These are phyloP conservation scores for Trichonephila clavipes DNA, from an alignment of 1,140 invertebrate genomes.

Conservation along the genomic window DNA sequence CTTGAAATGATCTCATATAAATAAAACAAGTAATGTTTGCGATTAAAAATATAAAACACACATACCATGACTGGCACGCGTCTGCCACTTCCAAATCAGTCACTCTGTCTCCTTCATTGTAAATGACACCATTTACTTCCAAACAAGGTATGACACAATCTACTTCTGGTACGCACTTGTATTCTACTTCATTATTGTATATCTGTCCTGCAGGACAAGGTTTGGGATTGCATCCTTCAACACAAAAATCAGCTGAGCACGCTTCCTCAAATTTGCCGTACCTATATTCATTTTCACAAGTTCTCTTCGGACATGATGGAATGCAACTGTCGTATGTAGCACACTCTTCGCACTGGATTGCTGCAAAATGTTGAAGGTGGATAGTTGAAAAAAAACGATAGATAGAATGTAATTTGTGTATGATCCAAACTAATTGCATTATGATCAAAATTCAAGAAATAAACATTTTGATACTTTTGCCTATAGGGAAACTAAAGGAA, in stretches of 20 bases:
- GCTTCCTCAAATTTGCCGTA: slow-evolving; percentile 83
- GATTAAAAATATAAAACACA: not conserved
- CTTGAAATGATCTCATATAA: no score
- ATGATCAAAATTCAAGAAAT: no score
- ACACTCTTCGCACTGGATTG: slow-evolving; percentile 93
- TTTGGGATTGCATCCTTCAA: slow-evolving; percentile 89
- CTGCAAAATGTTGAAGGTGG: slow-evolving; percentile 81
- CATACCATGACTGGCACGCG: slow-evolving; percentile 88
- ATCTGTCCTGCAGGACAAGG: slow-evolving; percentile 87
- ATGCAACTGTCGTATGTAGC: slow-evolving; percentile 90
- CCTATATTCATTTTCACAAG: slow-evolving; percentile 89
- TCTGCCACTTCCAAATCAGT: slow-evolving; percentile 83
- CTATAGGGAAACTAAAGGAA: no score
- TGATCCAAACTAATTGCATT: no score
- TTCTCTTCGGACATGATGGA: slow-evolving; percentile 89
- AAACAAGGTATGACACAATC: slow-evolving; percentile 89
- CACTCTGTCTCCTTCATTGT: slow-evolving; percentile 77
- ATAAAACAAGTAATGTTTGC: not conserved
- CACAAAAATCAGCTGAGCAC: slow-evolving; percentile 88
- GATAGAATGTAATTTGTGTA: no score
- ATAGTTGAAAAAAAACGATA: no score
- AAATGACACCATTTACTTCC: slow-evolving; percentile 65
- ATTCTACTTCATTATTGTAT: slow-evolving; percentile 86
- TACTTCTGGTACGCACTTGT: slow-evolving; percentile 86
- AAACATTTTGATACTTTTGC: no score